Conservation (phyloP, 2,797 vertebrate genomes). For the Rousettus madagascariensis region DNA sequence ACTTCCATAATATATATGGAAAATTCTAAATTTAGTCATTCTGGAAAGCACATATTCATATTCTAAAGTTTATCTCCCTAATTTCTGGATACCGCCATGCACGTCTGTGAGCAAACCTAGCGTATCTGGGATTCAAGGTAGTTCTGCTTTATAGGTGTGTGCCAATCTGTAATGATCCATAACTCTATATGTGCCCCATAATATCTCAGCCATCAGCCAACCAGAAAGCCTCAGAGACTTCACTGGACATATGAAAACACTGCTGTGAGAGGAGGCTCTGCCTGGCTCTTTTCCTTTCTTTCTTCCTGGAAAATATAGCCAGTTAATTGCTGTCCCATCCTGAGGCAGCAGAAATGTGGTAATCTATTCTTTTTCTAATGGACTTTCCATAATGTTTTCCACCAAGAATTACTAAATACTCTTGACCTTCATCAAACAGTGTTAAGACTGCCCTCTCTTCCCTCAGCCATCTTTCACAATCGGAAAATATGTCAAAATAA, state of each 20-base stretch:
- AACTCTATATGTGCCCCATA: neutral
- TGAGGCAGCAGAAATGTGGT: neutral
- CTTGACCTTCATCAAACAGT: neutral
- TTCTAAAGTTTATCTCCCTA: neutral
- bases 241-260: neutral
- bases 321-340: neutral
- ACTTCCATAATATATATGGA: neutral
- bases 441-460: neutral
- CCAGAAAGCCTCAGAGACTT: neutral
- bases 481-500: neutral
- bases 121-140: neutral
- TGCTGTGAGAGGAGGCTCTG: neutral
- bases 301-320: neutral
- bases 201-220: neutral
- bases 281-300: constrained; percentile 3
- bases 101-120: neutral
- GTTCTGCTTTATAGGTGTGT: neutral
- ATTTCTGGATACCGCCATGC: neutral
- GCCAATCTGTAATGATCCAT: neutral
- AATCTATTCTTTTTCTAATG: constrained; percentile 20
- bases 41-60: neutral
- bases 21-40: constrained; percentile 22
- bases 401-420: constrained; percentile 16
- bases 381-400: constrained; percentile 3
- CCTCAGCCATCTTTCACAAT: neutral